Conservation (phyloP, 2,888 invertebrate species). For the Amphipyra tragopoginis region DNA sequence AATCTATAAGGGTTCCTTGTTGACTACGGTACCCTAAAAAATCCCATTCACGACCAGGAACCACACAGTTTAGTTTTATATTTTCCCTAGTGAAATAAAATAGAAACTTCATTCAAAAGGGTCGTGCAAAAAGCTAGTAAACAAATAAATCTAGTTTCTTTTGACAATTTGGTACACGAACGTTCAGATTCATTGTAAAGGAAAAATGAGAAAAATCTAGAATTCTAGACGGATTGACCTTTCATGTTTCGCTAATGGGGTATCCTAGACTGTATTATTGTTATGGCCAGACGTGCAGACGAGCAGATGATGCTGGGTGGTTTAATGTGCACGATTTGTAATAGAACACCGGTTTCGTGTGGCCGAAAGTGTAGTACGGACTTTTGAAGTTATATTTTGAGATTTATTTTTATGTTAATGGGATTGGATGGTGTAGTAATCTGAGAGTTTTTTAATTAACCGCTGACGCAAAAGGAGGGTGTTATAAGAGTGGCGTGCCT, state of each 20-base stretch:
- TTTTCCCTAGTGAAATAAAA: background rate
- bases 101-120: background rate
- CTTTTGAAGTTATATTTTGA: constrained; percentile 4
- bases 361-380: constrained; percentile 7
- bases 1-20: too few species aligned
- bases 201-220: constrained; percentile 11
- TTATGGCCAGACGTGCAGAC: constrained; percentile 48
- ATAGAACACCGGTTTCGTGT: constrained; percentile 39
- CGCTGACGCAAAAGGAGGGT: too few species aligned
- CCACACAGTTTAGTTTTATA: constrained; percentile 1
- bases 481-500: too few species aligned
- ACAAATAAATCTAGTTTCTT: constrained; percentile 17
- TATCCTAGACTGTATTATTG: constrained; percentile 52
- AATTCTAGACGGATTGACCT: constrained; percentile 58
- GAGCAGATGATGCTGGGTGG: constrained; percentile 23
- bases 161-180: background rate
- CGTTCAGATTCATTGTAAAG: background rate
- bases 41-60: too few species aligned
- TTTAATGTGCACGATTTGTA: constrained; percentile 51
- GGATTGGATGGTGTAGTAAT: background rate
- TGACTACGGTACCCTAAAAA: too few species aligned
- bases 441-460: background rate
- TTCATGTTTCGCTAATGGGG: constrained; percentile 58
- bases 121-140: background rate
- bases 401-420: background rate